Conservation (phyloP, 2,797 vertebrate species). For the Synanceia verrucosa region DNA sequence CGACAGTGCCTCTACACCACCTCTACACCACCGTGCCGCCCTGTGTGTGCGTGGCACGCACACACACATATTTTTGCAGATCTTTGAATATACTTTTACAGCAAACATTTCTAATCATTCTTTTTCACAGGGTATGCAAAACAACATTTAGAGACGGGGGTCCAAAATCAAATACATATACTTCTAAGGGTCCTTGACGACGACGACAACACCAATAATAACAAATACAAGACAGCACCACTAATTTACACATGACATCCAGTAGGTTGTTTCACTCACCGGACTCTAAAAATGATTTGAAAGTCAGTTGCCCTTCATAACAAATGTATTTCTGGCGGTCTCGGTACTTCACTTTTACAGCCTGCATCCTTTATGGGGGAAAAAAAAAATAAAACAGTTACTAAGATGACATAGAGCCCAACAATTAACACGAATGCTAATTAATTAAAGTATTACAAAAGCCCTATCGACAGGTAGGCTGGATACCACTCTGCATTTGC, state of each 20-base stretch:
- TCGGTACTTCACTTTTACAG: not conserved
- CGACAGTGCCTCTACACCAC: too few relatives aligned
- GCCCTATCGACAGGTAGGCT: not conserved
- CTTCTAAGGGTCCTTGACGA: too few relatives aligned
- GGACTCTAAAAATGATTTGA: slow-evolving; percentile 2
- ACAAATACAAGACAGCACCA: not conserved
- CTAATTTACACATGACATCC: not conserved
- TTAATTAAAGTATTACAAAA: not conserved
- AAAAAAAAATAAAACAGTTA: too few relatives aligned
- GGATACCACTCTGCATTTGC: not conserved
- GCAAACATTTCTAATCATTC: too few relatives aligned
- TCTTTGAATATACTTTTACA: too few relatives aligned
- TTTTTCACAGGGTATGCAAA: not conserved
- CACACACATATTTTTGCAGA: too few relatives aligned
- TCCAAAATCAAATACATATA: not conserved
- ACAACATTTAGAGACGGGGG: not conserved
- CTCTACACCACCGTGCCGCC: too few relatives aligned
- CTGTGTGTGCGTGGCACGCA: too few relatives aligned
- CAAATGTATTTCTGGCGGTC: slow-evolving; percentile 14
- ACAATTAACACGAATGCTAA: not conserved
- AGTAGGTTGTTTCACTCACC: slow-evolving; percentile 1
- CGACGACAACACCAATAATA: too few relatives aligned
- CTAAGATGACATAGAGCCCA: too few relatives aligned
- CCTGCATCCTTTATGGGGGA: too few relatives aligned
- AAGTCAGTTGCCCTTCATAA: slow-evolving; percentile 2